Base-by-base conservation (phyloP, 2,888 invertebrate genomes). In the Netelia melanura region DNA sequence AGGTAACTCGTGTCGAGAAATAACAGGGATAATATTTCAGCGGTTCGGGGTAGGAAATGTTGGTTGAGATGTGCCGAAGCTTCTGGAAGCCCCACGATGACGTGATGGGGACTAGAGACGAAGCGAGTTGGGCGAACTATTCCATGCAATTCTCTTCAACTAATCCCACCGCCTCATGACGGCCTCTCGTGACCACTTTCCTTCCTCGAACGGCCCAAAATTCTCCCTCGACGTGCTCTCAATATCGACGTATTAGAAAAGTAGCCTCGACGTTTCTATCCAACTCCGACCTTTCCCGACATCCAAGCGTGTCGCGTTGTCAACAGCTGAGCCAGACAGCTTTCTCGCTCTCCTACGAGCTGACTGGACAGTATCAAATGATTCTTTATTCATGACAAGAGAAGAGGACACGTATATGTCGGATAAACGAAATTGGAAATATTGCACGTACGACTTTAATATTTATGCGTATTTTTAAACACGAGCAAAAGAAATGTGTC, bases 131-230 rank as follows among this genome's bases (percentile, higher is more conserved):
- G 14, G 11, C 43, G 56, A 43, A 58, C 62, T 64, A 68, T 62
- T 84, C 77, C 72, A 81, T 48, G 74, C 84, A 62, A 48, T 84
- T 74, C 81, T 70, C 77, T 54, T 72, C 58, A 76, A 71, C 81
- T 86, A 86, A 86, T 85, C 86, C 76, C 43, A 54, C 76, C 79
- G 81, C 85, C 78, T 83, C 81, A 81, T 75, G 78, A 81, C 67
- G 70, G 43, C 14, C 70, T 54, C 75, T 83, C 76, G 78, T 79
- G 81, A 70, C 83, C 74, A 85, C 81, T 83, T 85, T 75, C 58
- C 61, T 70, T 61, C 72, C 84, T 67, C 30, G 30, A 52, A n/a
- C 58, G 38, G 17, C 21, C 48, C 61, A 48, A 78, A 79, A 56
- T 75, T 79, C 71, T 71, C 62, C n/a, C 56, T 38, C 56, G 52